These are phyloP conservation scores for Seira ritae DNA, from an alignment of 2,888 invertebrate species.

Conservation along the genomic window DNA sequence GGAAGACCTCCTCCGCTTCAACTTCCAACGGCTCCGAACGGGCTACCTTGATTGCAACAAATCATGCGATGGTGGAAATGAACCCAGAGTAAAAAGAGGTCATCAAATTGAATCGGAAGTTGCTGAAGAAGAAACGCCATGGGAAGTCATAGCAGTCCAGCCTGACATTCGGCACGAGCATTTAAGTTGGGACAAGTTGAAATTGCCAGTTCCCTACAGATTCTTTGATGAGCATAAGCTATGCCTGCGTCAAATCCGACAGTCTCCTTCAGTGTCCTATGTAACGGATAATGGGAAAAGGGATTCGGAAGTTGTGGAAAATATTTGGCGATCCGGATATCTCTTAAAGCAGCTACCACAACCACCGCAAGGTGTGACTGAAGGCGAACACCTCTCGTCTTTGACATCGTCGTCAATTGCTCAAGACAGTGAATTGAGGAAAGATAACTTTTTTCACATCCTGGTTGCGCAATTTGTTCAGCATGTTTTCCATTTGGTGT, in stretches of 20 bases:
- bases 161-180: constrained; percentile 49
- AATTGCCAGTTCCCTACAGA: constrained; percentile 63
- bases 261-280: constrained; percentile 26
- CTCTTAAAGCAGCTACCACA: background rate
- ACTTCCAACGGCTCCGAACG: background rate
- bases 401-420: background rate
- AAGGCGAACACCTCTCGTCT: background rate
- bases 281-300: constrained; percentile 36
- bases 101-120: constrained; percentile 1
- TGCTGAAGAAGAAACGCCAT: constrained; percentile 38
- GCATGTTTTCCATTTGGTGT: constrained; percentile 67
- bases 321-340: constrained; percentile 39
- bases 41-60: constrained; percentile 41
- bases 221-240: constrained; percentile 49
- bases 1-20: constrained; percentile 53
- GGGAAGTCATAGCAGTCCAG: constrained; percentile 57
- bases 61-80: background rate
- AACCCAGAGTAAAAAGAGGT: background rate
- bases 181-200: constrained; percentile 64
- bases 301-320: constrained; percentile 9
- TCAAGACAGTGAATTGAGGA: constrained; percentile 14
- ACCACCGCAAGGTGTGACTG: background rate
- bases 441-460: constrained; percentile 47
- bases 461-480: constrained; percentile 62
- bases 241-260: constrained; percentile 43